phyloP scores from a whole-genome alignment of 2,797 vertebrate genomes.

The Sylvia borin region DNA sequence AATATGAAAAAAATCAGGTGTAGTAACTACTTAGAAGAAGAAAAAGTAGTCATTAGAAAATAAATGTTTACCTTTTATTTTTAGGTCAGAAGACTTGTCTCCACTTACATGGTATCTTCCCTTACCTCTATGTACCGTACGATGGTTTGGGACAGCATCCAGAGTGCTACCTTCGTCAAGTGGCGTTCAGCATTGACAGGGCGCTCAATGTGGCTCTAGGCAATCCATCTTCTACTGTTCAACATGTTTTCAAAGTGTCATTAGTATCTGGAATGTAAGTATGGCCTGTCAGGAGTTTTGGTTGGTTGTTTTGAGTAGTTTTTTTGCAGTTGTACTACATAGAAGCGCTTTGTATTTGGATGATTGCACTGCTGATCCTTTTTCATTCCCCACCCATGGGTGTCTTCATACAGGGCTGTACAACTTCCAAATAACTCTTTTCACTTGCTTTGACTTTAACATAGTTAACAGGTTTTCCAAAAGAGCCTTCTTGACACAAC shows the following conservation, averaged over 20 bases:
- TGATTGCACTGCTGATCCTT: not conserved
- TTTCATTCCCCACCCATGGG: not conserved
- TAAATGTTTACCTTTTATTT: constrained; percentile 50
- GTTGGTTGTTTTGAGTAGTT: not conserved
- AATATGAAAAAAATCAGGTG: not conserved
- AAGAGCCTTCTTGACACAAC: not conserved
- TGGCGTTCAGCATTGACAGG: constrained; percentile 96
- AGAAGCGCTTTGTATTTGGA: not conserved
- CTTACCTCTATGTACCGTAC: constrained; percentile 94
- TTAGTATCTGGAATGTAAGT: constrained; percentile 97
- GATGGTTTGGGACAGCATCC: constrained; percentile 86
- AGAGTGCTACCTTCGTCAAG: constrained; percentile 89
- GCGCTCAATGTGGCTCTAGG: constrained; percentile 96
- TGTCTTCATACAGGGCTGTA: not conserved
- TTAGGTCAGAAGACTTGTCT: constrained; percentile 98
- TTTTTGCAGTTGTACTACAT: not conserved
- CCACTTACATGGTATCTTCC: constrained; percentile 94
- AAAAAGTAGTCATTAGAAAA: not conserved
- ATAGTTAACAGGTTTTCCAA: not conserved
- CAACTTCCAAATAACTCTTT: not conserved
- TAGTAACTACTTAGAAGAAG: not conserved
- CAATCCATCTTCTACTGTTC: constrained; percentile 87
- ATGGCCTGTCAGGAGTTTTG: constrained; percentile 7
- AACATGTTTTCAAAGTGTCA: constrained; percentile 95
- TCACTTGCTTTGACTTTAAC: not conserved